Base-by-base conservation (phyloP, 2,113 vertebrate species). In the Oncorhynchus clarkii region DNA sequence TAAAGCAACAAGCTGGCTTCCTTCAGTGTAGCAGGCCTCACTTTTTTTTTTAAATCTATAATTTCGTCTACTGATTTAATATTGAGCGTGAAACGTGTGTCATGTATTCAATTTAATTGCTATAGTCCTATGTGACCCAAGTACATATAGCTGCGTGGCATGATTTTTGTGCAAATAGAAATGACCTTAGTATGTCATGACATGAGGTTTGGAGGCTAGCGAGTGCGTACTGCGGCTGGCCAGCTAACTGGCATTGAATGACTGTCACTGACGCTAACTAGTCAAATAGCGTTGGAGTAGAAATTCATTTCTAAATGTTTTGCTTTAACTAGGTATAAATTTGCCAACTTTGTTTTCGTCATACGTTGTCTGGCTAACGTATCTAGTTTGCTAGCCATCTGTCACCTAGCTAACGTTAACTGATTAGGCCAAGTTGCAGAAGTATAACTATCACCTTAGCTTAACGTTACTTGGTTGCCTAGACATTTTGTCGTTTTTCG, bases 151-250 rank as follows among this genome's bases (percentile, higher is more conserved):
- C 68, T 13, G 34, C 9, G 27, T 48, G 68, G n/a, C 68, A 6
- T 59, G 64, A 16, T 70, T 51, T 7, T 29, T 1, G 1, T 8
- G 84, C 65, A 78, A 77, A 39, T 64, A n/a, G 51, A 0, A 83
- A 93, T 94, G 93, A 94, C 93, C 93, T 94, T 91, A 93, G 75
- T 60, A 64, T 77, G 85, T 31, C 31, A 31, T 34, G 34, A 87
- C 90, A 91, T 85, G 89, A 89, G 89, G 13, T 22, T 12, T 76
- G 57, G 51, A 60, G 64, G 11, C 18, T 64, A 26, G 2, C 2
- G 11, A 24, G 66, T 49, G 26, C 20, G 62, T 54, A 60, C 59
- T 60, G 20, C 22, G 5, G 45, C 72, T 60, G 12, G 62, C 27
- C 11, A 12, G 7, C 54, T 74, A 0, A 7, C 20, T 31, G 31